Base-by-base conservation (phyloP, 2,888 invertebrate genomes). In the Tuberolachnus salignus region DNA sequence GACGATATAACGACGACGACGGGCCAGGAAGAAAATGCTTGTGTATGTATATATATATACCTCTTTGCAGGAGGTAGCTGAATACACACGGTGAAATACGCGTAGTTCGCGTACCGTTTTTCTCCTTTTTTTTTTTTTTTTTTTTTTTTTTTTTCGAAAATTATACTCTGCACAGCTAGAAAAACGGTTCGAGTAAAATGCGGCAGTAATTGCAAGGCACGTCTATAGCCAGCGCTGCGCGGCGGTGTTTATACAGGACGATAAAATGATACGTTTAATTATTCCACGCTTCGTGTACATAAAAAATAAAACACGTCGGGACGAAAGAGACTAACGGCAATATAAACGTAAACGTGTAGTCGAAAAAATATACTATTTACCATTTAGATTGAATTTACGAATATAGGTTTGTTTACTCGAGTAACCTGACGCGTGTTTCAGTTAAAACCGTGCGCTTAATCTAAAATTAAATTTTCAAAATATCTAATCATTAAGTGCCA, bases 231-330 rank as follows among this genome's bases (percentile, higher is more conserved):
- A n/a, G 10, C 49, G 46, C n/a, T n/a, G 34, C 34, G 6, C 34
- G 6, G 6, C 34, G 34, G 34, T 34, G 34, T 34, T 34, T 34
- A 49, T 49, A 11, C 49, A 16, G 9, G n/a, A 67, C 26, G 26
- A 26, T 67, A 66, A 49, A 66, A 67, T 51, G 11, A 67, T 67
- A 23, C n/a, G 49, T 51, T 67, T 26, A 51, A 67, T 67, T 51
- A 49, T 67, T 49, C 66, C 49, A 67, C 49, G 26, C 66, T 49
- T 51, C 49, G n/a, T 67, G 6, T 49, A 51, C 49, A 67, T 49
- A 67, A 49, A 67, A 67, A 67, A 67, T 34, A 4, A 34, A 34
- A 3, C 6, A 34, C 34, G 34, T 34, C 34, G 34, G 6, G 3
- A 34, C 49, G n/a, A n/a, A 3, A 49, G 26, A 59, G 4, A 59